Evolutionary conservation across 2,797 vertebrate species (phyloP), one percentile per base, ranked within the genome.

Genomic region (Danio choprae): DNA sequence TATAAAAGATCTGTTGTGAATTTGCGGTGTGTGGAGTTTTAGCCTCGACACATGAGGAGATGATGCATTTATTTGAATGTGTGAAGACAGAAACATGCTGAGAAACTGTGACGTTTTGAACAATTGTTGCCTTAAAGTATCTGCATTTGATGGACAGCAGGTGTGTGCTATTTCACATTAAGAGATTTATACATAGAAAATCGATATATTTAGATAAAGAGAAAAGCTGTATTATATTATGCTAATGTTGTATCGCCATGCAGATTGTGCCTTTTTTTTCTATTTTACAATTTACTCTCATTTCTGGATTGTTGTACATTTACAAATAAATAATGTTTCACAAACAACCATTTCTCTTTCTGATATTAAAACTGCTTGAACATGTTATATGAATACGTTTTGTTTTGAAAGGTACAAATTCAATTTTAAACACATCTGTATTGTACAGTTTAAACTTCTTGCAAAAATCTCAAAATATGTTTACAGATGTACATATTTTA

Each of bases 31-130:
- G 51, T 69, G 65, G 41, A 50, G 55, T 16, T 63, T 36, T n/a
- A 18, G 46, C 29, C 48, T 51, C 12, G 8, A 15, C 59, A 70
- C 68, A 38, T 72, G 81, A 81, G 74, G 64, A 4, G 9, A 44
- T 62, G 53, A 18, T 58, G 40, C 58, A 22, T 38, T 56, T 55
- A 59, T 48, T 74, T 12, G 18, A 73, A 71, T 62, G 70, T 80
- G 77, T 70, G 44, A 20, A 76, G n/a, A 62, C 2, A 44, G 36
- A 9, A 40, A 16, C 9, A 53, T 38, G 53, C 58, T 53, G 48
- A 71, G 53, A 86, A 84, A 81, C 87, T 86, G 82, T 87, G 82
- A 87, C 83, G 59, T 82, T 20, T 76, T 29, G 20, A 85, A 72
- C 74, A 43, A 41, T 60, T 38, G 9, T 76, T 65, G 83, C 88